Conservation (phyloP, 2,113 vertebrate genomes). For the Catharus minimus region DNA sequence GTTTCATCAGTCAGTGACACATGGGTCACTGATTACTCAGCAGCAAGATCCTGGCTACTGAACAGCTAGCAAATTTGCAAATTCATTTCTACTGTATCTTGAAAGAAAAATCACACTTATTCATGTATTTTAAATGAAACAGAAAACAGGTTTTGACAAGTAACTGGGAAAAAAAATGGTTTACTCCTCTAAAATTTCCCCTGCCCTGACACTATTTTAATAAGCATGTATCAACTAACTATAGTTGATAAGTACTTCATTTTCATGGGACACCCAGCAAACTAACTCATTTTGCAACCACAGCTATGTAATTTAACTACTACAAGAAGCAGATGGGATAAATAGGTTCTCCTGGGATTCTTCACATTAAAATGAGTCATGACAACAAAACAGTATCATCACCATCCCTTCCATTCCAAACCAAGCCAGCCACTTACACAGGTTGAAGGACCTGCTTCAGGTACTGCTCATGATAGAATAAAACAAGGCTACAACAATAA, state of each 20-base stretch:
- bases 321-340: background rate
- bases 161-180: background rate
- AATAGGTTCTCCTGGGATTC: background rate
- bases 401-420: background rate
- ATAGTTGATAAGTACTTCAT: background rate
- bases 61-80: background rate
- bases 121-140: background rate
- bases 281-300: background rate
- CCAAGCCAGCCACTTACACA: background rate
- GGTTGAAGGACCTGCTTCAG: background rate
- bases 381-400: background rate
- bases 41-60: background rate
- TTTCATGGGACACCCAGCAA: background rate
- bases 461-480: background rate
- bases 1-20: background rate
- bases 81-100: background rate
- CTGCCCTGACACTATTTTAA: background rate
- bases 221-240: background rate
- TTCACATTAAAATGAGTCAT: background rate
- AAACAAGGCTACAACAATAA: background rate
- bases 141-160: background rate
- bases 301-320: background rate
- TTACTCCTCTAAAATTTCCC: background rate
- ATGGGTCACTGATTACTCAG: accelerated
- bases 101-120: background rate